phyloP scores from a whole-genome alignment of 2,888 invertebrate genomes.

The Loripinus fragilis region DNA sequence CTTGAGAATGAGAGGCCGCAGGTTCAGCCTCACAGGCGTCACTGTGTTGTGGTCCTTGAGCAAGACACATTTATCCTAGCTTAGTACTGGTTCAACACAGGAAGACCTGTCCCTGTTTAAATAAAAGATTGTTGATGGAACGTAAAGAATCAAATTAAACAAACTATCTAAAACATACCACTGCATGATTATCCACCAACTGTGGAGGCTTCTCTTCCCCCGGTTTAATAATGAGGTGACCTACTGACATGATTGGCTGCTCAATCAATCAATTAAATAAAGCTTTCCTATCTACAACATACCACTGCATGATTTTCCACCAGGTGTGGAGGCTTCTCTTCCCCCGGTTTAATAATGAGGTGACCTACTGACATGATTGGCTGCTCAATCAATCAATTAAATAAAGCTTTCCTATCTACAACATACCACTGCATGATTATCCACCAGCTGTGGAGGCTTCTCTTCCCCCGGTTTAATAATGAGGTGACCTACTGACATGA shows the following conservation, averaged over 20 bases:
- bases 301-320: slow-evolving; percentile 67
- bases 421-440: slow-evolving; percentile 67
- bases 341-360: slow-evolving; percentile 63
- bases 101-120: too few relatives aligned
- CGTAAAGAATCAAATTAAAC: too few relatives aligned
- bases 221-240: slow-evolving; percentile 66
- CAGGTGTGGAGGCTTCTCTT: slow-evolving; percentile 67
- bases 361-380: slow-evolving; percentile 68
- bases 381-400: slow-evolving; percentile 64
- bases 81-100: too few relatives aligned
- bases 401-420: slow-evolving; percentile 62
- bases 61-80: too few relatives aligned
- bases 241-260: slow-evolving; percentile 70
- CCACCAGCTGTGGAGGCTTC: slow-evolving; percentile 68
- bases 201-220: slow-evolving; percentile 68
- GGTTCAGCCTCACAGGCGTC: too few relatives aligned
- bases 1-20: too few relatives aligned
- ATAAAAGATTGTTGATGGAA: too few relatives aligned
- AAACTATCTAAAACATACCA: too few relatives aligned
- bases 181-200: slow-evolving; percentile 57
- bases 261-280: too few relatives aligned
- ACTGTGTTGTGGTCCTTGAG: too few relatives aligned
- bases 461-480: slow-evolving; percentile 63
- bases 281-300: too few relatives aligned
- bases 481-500: slow-evolving; percentile 69